A percentile compares a stretch with the other conserved stretches of the same genome.
Evolutionary conservation across 2,113 vertebrate species (phyloP).

Genomic region (Halichoeres trimaculatus): DNA sequence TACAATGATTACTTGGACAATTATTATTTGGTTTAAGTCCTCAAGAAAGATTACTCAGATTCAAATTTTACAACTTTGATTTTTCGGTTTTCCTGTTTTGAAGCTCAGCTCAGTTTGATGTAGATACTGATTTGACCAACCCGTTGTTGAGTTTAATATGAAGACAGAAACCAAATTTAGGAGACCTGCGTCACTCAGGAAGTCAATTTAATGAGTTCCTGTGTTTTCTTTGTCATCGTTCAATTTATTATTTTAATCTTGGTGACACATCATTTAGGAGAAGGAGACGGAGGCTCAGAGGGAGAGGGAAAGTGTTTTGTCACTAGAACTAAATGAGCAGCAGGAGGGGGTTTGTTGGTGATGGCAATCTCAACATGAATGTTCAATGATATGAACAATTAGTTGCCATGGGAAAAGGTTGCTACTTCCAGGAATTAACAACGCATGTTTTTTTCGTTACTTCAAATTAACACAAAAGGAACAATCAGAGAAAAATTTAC

Average conservation of each 20-base stretch:
- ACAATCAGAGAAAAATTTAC: not conserved
- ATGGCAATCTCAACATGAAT: not conserved
- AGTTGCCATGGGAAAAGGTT: not conserved
- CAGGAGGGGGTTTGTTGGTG: slow-evolving; percentile 12
- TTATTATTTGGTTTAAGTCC: no score
- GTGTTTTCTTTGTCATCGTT: slow-evolving; percentile 33
- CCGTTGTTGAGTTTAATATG: slow-evolving; percentile 9
- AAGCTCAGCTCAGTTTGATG: slow-evolving; percentile 9
- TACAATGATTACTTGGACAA: no score
- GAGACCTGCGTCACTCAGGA: slow-evolving; percentile 19
- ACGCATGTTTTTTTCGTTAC: no score
- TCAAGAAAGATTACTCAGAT: no score
- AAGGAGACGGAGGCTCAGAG: not conserved
- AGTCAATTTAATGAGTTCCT: slow-evolving; percentile 36
- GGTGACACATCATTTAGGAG: slow-evolving; percentile 33
- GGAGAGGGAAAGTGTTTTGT: not conserved
- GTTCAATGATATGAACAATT: not conserved
- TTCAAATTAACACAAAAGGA: not conserved
- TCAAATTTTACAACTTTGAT: no score
- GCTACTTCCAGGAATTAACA: not conserved
- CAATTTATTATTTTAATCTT: slow-evolving; percentile 52
- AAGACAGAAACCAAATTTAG: slow-evolving; percentile 10
- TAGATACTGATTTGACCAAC: not conserved
- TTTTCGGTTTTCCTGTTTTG: not conserved
- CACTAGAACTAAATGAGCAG: slow-evolving; percentile 30